Evolutionary conservation across 2,888 invertebrate genomes (phyloP), one percentile per base, ranked within the genome.

Genomic region (Dichetophora obliterata): DNA sequence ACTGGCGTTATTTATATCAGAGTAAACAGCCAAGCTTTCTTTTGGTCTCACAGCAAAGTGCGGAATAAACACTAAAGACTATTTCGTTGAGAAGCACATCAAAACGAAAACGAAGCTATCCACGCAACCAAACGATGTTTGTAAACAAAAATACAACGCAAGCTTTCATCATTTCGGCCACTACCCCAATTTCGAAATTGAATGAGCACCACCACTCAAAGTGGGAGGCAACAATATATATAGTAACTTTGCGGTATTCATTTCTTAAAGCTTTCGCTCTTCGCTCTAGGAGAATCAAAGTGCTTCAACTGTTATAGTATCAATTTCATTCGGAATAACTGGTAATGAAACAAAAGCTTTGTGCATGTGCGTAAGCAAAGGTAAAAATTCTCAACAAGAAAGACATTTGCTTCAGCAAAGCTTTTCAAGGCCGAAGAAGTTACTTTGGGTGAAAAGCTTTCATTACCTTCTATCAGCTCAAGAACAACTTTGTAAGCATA

Each of bases 301-400:
- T 27, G 59, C 11, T 59, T 22, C 11, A 24, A 4, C 24, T 59
- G 16, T 59, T 27, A 14, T 59, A 59, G 43, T 11, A 43, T 11
- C 14, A 43, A 43, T 11, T 43, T 27, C 24, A 16, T 0, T 27
- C 14, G 59, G 27, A 14, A 59, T 27, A 22, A 5, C n/a, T 59
- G 59, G 11, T 11, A 59, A 27, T 24, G 59, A 59, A 59, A 24
- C 24, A 59, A 27, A 8, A 59, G 59, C 59, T 59, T 8, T n/a
- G 16, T 59, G 59, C 59, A 27, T 59, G 59, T 59, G 27, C 59
- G 59, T 59, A 59, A 59, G 59, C 59, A 59, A 27, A 59, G 59
- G 27, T 27, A 2, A 11, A 43, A 43, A 59, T 59, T 24, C 59
- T 59, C 59, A 22, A 22, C 27, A 22, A 24, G 19, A 22, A 27